Base-by-base conservation (phyloP, 2,888 invertebrate genomes). In the Anagyrus pseudococci region DNA sequence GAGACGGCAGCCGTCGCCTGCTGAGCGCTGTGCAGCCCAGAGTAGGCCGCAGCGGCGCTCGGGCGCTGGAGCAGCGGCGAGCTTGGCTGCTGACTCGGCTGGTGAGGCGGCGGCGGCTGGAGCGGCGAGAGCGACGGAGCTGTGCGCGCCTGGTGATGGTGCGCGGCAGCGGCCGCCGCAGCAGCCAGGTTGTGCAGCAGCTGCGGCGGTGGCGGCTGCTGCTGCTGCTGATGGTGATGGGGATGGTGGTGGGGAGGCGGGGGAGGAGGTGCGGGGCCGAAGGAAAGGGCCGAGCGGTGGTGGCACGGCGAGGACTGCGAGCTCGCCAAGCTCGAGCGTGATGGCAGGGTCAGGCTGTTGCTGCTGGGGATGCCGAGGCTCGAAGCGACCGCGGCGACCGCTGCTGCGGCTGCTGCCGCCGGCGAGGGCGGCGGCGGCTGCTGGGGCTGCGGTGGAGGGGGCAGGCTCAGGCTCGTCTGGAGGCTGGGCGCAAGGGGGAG, bases 401-500 rank as follows among this genome's bases (percentile, higher is more conserved):
- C 50, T 75, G 71, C 33, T 77, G 68, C 58, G 71, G 75, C 44
- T 75, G 67, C 60, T 58, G 59, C 8, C 57, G 50, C 23, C 20
- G 61, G 58, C 58, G 76, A 66, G 77, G 74, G 73, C 76, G n/a
- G n/a, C 37, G 49, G 75, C 37, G 58, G 55, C 50, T 75, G 71
- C 33, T 77, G 68, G 58, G 71, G 75, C 44, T 75, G 67, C 60
- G 58, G 59, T 8, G 60, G 50, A n/a, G 29, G 61, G 58, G 61
- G 76, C 67, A 77, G 74, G 73, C 76, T 78, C 70, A 78, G 71
- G 71, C 75, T 78, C 67, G 77, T 76, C 71, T 76, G 75, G 69
- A 79, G 72, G 73, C 73, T 78, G 4, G 43, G n/a, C 8, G 74
- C 69, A 67, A 75, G 69, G 71, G 78, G 77, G 69, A 78, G 75